These are phyloP conservation scores for Sinella curviseta DNA, from an alignment of 1,140 invertebrate species.

Conservation along the genomic window DNA sequence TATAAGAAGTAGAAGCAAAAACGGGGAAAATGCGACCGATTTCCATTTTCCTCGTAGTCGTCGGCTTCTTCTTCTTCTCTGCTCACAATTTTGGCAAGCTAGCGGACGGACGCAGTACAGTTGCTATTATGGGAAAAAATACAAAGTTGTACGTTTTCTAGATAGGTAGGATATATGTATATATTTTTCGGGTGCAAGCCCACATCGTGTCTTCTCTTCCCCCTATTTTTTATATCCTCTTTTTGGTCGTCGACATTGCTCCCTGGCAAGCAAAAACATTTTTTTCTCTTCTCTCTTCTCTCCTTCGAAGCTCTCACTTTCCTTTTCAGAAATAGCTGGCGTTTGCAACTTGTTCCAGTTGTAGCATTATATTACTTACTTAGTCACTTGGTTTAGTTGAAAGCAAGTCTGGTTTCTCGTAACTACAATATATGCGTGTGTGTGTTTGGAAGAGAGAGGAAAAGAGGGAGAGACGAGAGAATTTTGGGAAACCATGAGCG, in stretches of 20 bases:
- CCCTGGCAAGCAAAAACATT: not conserved
- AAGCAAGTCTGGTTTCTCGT: no score
- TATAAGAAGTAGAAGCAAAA: not conserved
- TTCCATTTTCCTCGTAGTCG: not conserved
- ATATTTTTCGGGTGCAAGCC: no score
- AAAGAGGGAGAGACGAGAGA: no score
- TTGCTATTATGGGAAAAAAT: not conserved
- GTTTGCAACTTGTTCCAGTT: conserved; percentile 9
- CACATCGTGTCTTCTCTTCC: not conserved
- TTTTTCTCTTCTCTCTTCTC: not conserved
- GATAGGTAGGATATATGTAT: no score
- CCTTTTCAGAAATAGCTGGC: not conserved
- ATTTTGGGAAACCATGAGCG: no score
- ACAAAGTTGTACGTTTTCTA: not conserved
- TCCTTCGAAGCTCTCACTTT: not conserved
- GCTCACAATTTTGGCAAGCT: not conserved
- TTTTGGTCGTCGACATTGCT: not conserved
- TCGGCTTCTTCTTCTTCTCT: conserved; percentile 5
- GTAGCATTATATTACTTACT: not conserved
- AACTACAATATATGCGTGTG: no score
- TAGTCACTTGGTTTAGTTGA: not conserved
- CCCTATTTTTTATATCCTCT: not conserved
- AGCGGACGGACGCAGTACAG: conserved; percentile 4
- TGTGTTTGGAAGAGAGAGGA: no score
- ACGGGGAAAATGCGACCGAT: not conserved